Evolutionary conservation across 2,888 invertebrate genomes (phyloP).

Genomic region (Leptogaster cylindrica): DNA sequence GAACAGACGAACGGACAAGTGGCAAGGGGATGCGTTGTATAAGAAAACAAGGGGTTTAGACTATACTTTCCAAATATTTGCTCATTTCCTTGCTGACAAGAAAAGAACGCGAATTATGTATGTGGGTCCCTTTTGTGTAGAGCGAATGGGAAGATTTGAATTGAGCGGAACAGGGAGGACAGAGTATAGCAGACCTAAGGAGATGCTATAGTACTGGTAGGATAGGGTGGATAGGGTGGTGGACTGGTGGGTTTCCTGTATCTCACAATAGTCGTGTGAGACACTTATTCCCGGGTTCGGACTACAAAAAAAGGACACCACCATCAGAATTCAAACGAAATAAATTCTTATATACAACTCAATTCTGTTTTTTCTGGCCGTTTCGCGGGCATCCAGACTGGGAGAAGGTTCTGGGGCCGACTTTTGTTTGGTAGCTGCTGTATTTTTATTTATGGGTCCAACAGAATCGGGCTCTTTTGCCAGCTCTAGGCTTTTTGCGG

Average conservation of each 20-base stretch:
- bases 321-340: conserved; percentile 27
- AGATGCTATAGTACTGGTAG: too few relatives aligned
- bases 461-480: background rate
- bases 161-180: too few relatives aligned
- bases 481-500: background rate
- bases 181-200: too few relatives aligned
- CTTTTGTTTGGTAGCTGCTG: conserved; percentile 15
- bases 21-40: background rate
- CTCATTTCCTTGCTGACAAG: conserved; percentile 43
- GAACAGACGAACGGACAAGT: background rate
- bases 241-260: background rate
- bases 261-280: background rate
- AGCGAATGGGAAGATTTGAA: too few relatives aligned
- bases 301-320: background rate
- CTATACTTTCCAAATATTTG: conserved; percentile 40
- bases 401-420: background rate
- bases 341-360: conserved; percentile 33
- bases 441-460: conserved; percentile 30
- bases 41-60: conserved; percentile 4
- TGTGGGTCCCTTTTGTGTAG: conserved; percentile 7
- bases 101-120: conserved; percentile 14
- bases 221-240: too few relatives aligned
- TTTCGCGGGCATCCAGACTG: conserved; percentile 3
- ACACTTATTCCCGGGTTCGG: background rate
- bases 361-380: conserved; percentile 23